Evolutionary conservation across 2,888 invertebrate genomes (phyloP).

Genomic region (Mythimna loreyi): DNA sequence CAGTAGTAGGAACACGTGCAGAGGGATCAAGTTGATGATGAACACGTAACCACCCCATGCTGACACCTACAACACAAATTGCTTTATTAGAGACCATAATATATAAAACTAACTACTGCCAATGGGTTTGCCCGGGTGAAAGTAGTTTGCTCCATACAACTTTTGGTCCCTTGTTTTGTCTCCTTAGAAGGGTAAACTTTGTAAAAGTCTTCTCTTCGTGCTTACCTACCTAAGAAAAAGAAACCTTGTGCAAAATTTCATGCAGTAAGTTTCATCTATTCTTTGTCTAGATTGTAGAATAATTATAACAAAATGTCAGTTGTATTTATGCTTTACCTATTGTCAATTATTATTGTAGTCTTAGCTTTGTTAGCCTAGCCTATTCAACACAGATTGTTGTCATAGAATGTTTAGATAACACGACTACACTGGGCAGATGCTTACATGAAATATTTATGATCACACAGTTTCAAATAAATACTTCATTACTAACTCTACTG

Average conservation of each 20-base stretch:
- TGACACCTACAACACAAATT: conserved; percentile 93
- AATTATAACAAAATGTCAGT: not conserved
- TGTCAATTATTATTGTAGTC: conserved; percentile 3
- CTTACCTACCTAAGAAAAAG: too few species aligned
- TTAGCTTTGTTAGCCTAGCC: not conserved
- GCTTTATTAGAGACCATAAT: not conserved
- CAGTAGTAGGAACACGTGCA: conserved; percentile 98
- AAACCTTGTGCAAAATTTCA: too few species aligned
- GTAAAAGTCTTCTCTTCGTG: too few species aligned
- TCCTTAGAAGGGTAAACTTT: too few species aligned
- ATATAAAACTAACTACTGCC: too few species aligned
- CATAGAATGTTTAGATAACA: not conserved
- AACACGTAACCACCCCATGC: conserved; percentile 99
- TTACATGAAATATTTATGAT: not conserved
- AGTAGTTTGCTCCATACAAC: too few species aligned
- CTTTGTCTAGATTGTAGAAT: too few species aligned
- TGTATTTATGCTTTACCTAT: not conserved
- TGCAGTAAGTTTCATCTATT: too few species aligned
- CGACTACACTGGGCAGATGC: not conserved
- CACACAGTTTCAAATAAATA: too few species aligned
- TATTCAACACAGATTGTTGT: not conserved
- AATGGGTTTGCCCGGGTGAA: too few species aligned
- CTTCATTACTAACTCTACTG: too few species aligned
- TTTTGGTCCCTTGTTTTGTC: too few species aligned
- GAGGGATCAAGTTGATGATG: conserved; percentile 99